Percentiles rank a stretch among this genome's conserved stretches.
Conservation (phyloP, 1,140 invertebrate genomes). For the Galendromus occidentalis region DNA sequence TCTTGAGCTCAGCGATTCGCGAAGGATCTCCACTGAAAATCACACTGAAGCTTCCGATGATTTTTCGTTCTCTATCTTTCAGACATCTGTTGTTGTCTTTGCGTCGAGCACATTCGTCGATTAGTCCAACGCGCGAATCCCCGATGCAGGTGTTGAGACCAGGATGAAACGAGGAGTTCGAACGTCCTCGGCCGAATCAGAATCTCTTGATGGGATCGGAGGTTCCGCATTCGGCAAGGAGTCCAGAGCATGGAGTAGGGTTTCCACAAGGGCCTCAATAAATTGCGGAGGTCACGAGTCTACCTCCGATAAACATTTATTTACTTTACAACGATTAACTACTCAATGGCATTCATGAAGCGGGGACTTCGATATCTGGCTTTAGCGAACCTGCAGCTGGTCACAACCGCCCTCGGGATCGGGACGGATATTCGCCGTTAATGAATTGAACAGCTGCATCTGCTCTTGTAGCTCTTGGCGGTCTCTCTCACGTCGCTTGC, state of each 20-base stretch:
- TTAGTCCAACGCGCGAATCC: background rate
- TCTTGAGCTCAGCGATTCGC: no score
- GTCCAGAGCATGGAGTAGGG: no score
- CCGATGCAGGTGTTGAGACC: background rate
- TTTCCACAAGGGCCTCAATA: no score
- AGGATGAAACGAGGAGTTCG: no score
- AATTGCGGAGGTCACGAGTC: no score
- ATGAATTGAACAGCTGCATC: background rate
- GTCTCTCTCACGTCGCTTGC: background rate
- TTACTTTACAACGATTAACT: constrained; percentile 9
- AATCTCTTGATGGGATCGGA: no score
- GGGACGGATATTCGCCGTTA: background rate
- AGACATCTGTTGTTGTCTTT: background rate
- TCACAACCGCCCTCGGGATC: background rate
- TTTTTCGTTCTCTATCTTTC: background rate
- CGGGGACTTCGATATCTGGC: background rate
- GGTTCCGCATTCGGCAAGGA: no score
- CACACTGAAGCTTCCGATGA: background rate
- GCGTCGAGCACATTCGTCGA: background rate
- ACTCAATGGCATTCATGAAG: background rate
- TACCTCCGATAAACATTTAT: background rate
- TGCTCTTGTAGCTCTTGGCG: background rate
- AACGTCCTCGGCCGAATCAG: no score
- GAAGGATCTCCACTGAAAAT: no score
- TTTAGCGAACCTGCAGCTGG: background rate